phyloP scores from a whole-genome alignment of 2,113 vertebrate species.

The Emberiza fucata region DNA sequence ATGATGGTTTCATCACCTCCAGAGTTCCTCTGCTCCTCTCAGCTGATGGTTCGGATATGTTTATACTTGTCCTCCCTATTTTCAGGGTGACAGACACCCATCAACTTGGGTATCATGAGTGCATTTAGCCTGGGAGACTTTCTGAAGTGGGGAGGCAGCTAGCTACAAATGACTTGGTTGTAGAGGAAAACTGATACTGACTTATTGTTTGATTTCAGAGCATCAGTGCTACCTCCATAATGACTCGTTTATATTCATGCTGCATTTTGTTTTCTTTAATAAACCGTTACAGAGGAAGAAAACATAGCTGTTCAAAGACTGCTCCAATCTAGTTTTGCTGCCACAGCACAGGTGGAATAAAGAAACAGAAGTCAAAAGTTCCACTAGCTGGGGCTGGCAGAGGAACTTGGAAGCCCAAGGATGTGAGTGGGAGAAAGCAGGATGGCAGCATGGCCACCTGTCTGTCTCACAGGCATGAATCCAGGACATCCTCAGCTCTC shows the following conservation, averaged over 20 bases:
- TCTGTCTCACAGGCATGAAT: neutral
- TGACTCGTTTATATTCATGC: neutral
- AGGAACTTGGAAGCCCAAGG: neutral
- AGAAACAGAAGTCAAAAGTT: neutral
- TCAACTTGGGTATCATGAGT: rapidly evolving
- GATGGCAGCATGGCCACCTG: neutral
- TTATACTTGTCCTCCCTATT: neutral
- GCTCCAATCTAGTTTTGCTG: neutral
- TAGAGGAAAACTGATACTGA: neutral
- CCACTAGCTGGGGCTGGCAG: neutral
- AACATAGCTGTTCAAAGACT: neutral
- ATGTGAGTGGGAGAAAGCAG: neutral
- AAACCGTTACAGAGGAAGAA: neutral
- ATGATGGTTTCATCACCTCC: neutral
- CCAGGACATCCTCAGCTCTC: neutral
- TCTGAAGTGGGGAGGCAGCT: neutral
- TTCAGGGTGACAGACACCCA: neutral
- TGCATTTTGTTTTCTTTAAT: neutral
- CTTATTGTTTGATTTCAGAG: neutral
- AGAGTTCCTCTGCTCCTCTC: neutral
- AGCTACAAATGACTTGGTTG: neutral
- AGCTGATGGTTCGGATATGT: neutral
- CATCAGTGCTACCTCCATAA: neutral
- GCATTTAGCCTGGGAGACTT: neutral
- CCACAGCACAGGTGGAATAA: neutral